Conservation (phyloP, 2,888 invertebrate genomes). For the Homarus gammarus region DNA sequence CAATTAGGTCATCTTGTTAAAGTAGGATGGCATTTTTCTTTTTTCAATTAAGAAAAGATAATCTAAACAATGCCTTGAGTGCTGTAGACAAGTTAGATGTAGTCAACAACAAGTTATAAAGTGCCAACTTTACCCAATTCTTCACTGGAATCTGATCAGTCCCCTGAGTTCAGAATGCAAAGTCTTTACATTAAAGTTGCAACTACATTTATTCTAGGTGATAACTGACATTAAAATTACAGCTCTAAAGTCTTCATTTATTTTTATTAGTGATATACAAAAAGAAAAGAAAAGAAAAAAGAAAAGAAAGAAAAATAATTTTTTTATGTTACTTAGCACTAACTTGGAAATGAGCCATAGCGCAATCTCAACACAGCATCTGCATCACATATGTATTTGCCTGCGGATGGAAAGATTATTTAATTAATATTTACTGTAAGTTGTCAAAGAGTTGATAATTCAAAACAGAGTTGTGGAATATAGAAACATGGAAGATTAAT, state of each 20-base stretch:
- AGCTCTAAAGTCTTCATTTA: neutral
- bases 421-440: neutral
- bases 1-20: neutral
- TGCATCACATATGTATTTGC: constrained; percentile 91
- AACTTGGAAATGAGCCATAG: constrained; percentile 69
- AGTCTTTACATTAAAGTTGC: neutral
- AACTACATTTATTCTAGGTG: neutral
- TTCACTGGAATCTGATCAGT: neutral
- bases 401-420: constrained; percentile 79
- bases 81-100: neutral
- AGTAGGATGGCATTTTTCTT: neutral
- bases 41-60: neutral
- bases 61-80: neutral
- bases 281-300: too few species aligned
- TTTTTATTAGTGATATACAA: too few species aligned
- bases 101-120: neutral
- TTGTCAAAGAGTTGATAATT: too few species aligned
- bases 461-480: too few species aligned
- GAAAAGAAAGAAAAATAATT: too few species aligned
- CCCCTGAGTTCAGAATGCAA: constrained; percentile 3
- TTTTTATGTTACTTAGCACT: constrained; percentile 17
- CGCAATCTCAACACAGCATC: constrained; percentile 79
- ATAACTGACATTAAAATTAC: neutral
- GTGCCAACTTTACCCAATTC: neutral
- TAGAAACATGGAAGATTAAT: too few species aligned